A percentile compares a stretch with the other conserved stretches of the same genome.
These are phyloP conservation scores for Tichodroma muraria DNA, from an alignment of 2,113 vertebrate genomes.

Conservation along the genomic window DNA sequence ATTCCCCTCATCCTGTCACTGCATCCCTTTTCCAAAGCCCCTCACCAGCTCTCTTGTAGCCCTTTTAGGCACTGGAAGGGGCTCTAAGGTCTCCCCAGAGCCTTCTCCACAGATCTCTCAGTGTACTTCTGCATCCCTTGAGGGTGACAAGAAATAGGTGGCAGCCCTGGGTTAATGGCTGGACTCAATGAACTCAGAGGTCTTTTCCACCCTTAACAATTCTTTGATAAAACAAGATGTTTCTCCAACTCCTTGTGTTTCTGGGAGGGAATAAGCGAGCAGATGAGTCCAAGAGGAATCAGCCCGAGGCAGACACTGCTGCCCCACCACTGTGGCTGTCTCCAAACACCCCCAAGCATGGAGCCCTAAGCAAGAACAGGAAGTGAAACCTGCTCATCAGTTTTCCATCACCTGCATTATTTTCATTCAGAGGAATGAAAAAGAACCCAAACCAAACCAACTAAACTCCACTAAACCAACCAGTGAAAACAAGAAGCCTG, in stretches of 20 bases:
- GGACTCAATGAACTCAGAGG: not conserved
- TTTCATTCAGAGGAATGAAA: not conserved
- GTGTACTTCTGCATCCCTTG: fast-evolving
- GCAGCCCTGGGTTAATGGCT: not conserved
- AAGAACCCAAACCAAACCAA: not conserved
- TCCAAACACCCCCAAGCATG: fast-evolving
- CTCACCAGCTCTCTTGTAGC: not conserved
- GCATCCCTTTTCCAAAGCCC: not conserved
- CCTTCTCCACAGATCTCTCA: not conserved
- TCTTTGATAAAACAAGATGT: not conserved
- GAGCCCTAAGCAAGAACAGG: not conserved
- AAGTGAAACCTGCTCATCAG: not conserved
- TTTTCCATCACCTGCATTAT: conserved; percentile 13
- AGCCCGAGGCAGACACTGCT: not conserved
- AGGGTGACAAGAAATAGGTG: not conserved
- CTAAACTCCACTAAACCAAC: not conserved
- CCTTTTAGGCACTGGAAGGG: not conserved
- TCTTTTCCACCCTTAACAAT: not conserved
- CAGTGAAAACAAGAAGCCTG: not conserved
- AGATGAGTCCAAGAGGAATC: not conserved
- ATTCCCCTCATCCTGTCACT: not conserved
- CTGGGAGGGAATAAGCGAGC: not conserved
- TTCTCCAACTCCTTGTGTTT: not conserved
- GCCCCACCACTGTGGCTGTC: not conserved
- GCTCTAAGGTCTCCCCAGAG: not conserved